A percentile compares a stretch with the other conserved stretches of the same genome.
These are phyloP conservation scores for Scrobipalpa atriplicella DNA, from an alignment of 2,888 invertebrate genomes.

Conservation along the genomic window DNA sequence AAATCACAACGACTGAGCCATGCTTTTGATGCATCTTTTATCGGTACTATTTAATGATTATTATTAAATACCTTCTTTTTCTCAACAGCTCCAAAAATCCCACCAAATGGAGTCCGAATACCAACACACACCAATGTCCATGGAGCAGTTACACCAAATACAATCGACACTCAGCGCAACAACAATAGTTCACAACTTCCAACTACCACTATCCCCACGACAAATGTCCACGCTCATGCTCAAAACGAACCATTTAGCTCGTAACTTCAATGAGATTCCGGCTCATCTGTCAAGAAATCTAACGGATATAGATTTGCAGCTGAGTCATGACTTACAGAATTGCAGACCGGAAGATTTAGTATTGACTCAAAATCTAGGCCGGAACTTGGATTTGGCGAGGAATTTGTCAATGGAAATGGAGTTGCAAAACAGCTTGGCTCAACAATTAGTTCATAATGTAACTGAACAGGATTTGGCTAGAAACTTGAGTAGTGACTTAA, in stretches of 20 bases:
- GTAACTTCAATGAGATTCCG: conserved; percentile 68
- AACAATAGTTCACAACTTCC: conserved; percentile 67
- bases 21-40: too few relatives aligned
- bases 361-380: conserved; percentile 42
- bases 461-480: conserved; percentile 43
- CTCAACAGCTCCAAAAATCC: conserved; percentile 63
- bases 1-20: too few relatives aligned
- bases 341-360: conserved; percentile 47
- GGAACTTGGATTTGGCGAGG: conserved; percentile 53
- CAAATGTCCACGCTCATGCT: conserved; percentile 75
- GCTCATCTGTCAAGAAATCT: conserved; percentile 59
- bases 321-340: conserved; percentile 56
- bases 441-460: conserved; percentile 39
- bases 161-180: conserved; percentile 61
- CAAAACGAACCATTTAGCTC: conserved; percentile 64
- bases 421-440: conserved; percentile 42
- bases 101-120: conserved; percentile 68
- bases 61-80: not conserved
- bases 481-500: conserved; percentile 43
- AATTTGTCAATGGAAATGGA: conserved; percentile 47
- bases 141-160: conserved; percentile 77
- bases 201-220: conserved; percentile 67
- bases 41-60: too few relatives aligned
- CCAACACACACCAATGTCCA: conserved; percentile 67
- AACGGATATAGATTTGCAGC: conserved; percentile 59